phyloP scores from a whole-genome alignment of 1,140 invertebrate species.

The Rhagoletis zephyria region DNA sequence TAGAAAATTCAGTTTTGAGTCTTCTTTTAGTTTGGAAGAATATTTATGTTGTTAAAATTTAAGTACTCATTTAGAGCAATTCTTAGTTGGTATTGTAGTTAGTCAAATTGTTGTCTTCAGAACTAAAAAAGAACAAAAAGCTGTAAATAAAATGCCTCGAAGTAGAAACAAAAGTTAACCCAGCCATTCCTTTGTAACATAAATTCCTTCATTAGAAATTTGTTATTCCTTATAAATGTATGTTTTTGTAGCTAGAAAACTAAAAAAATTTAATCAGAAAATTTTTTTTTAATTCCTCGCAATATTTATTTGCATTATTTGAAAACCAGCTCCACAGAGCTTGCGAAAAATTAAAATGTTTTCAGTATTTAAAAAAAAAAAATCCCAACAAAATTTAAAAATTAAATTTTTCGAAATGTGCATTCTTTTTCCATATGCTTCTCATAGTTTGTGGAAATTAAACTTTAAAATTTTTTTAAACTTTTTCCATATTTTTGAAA shows the following conservation, averaged over 20 bases:
- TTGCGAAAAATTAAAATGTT: too few species aligned
- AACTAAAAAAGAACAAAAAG: not conserved
- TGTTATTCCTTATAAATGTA: not conserved
- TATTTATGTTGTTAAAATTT: constrained; percentile 5
- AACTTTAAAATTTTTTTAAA: too few species aligned
- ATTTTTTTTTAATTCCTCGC: too few species aligned
- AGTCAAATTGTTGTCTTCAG: not conserved
- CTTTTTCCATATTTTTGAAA: too few species aligned
- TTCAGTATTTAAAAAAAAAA: too few species aligned
- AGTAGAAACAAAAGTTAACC: constrained; percentile 3
- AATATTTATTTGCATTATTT: too few species aligned
- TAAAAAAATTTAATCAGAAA: too few species aligned
- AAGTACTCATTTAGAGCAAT: constrained; percentile 15
- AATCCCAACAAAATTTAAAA: too few species aligned
- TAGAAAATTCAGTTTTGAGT: not conserved
- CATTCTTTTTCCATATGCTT: too few species aligned
- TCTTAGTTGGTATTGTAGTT: not conserved
- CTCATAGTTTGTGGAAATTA: too few species aligned
- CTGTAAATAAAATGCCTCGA: constrained; percentile 32
- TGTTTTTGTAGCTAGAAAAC: constrained; percentile 11
- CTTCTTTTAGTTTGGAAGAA: not conserved
- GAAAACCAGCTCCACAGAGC: too few species aligned
- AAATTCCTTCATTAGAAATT: constrained; percentile 2
- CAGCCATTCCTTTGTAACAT: constrained; percentile 40
- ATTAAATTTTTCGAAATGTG: too few species aligned